Conservation (phyloP, 2,113 vertebrate species). For the Prunella fulvescens region DNA sequence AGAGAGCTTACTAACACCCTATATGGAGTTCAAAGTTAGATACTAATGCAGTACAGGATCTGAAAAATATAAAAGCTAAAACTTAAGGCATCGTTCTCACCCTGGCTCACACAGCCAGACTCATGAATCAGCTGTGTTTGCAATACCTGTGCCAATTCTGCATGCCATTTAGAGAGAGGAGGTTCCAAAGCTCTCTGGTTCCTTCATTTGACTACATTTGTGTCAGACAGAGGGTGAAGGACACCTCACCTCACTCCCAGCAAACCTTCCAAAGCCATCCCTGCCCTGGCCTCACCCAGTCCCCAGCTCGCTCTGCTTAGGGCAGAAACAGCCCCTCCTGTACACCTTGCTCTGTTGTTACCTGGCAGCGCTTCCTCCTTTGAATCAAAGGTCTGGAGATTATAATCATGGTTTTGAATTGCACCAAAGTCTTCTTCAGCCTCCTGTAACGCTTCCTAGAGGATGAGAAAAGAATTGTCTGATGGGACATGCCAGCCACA, state of each 20-base stretch:
- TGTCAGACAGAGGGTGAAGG: background rate
- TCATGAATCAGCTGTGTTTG: background rate
- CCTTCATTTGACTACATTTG: background rate
- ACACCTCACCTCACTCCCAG: background rate
- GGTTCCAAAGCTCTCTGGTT: background rate
- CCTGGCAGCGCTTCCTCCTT: slow-evolving; percentile 74
- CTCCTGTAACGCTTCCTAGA: slow-evolving; percentile 81
- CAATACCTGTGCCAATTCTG: background rate
- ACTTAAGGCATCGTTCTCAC: background rate
- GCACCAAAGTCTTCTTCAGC: slow-evolving; percentile 76
- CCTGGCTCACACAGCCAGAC: background rate
- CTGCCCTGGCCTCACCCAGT: background rate
- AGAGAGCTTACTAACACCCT: background rate
- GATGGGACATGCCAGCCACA: background rate
- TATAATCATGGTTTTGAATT: slow-evolving; percentile 80
- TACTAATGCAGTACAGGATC: background rate
- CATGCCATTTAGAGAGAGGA: background rate
- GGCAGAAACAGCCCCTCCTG: background rate
- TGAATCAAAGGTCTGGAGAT: slow-evolving; percentile 74
- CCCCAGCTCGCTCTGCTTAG: background rate
- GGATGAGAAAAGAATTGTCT: background rate
- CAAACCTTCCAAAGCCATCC: background rate
- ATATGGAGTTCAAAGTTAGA: background rate
- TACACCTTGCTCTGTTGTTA: background rate
- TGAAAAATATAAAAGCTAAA: background rate